These are phyloP conservation scores for Pandion haliaetus DNA, from an alignment of 2,113 vertebrate species.

Conservation along the genomic window DNA sequence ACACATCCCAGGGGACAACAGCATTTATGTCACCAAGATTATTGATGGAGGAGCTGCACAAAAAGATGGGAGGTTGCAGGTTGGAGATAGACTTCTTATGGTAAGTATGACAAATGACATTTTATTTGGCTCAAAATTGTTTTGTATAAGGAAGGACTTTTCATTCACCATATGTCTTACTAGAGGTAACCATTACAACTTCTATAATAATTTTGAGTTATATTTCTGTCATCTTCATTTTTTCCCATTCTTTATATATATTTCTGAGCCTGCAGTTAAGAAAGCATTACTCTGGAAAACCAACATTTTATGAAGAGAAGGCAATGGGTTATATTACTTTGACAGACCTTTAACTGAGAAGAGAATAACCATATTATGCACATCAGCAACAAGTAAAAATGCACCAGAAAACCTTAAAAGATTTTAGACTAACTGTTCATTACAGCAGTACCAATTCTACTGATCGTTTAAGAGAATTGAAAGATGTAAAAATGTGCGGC, in stretches of 20 bases:
- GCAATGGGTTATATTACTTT: background rate
- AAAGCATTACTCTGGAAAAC: background rate
- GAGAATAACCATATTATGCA: background rate
- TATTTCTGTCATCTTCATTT: background rate
- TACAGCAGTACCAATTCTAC: background rate
- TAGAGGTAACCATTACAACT: background rate
- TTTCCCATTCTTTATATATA: background rate
- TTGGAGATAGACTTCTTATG: constrained; percentile 94
- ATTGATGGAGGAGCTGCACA: constrained; percentile 95
- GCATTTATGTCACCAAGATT: constrained; percentile 97
- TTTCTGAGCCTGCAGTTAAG: background rate
- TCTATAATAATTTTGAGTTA: background rate
- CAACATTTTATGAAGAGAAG: background rate
- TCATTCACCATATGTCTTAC: background rate
- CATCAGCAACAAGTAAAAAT: background rate
- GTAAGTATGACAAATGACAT: constrained; percentile 69
- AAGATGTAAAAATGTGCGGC: background rate
- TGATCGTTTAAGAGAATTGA: background rate
- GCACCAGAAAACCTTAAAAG: background rate
- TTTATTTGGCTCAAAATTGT: background rate
- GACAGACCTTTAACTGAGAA: background rate
- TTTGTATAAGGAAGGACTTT: background rate
- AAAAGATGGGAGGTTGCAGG: constrained; percentile 89
- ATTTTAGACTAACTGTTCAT: background rate
- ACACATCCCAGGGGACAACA: constrained; percentile 98